Evolutionary conservation across 2,888 invertebrate genomes (phyloP).

Genomic region (Luperina nickerlii): DNA sequence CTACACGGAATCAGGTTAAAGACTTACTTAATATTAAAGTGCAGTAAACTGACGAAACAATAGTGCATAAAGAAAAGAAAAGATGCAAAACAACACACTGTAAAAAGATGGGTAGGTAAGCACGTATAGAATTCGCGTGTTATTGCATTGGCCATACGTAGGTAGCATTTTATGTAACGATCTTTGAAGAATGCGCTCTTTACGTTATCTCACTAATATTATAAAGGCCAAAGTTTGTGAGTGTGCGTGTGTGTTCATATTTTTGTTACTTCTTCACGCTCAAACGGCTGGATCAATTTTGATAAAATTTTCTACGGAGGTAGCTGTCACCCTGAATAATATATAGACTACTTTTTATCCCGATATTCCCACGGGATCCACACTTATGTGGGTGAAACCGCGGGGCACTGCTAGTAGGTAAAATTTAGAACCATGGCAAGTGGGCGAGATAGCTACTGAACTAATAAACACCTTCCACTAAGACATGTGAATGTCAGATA

Average conservation of each 20-base stretch:
- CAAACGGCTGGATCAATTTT: too few relatives aligned
- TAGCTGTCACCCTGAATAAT: too few relatives aligned
- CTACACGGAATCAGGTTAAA: slow-evolving; percentile 17
- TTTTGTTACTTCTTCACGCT: too few relatives aligned
- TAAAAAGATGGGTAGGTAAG: slow-evolving; percentile 21
- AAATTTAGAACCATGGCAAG: neutral
- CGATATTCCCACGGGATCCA: too few relatives aligned
- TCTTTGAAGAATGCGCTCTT: slow-evolving; percentile 5
- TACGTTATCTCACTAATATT: too few relatives aligned
- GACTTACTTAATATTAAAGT: slow-evolving; percentile 43
- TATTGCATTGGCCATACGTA: neutral
- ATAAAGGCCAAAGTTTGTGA: too few relatives aligned
- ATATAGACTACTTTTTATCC: too few relatives aligned
- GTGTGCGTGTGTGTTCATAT: too few relatives aligned
- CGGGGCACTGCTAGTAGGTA: neutral
- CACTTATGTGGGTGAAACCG: too few relatives aligned
- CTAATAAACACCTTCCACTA: neutral
- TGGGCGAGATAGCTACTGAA: neutral
- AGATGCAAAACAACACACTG: slow-evolving; percentile 34
- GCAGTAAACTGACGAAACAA: slow-evolving; percentile 50
- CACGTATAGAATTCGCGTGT: slow-evolving; percentile 9
- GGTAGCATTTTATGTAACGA: neutral
- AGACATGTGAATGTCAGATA: slow-evolving; percentile 16
- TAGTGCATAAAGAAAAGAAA: slow-evolving; percentile 43
- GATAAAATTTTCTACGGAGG: too few relatives aligned